These are phyloP conservation scores for Sinopyrophorus schimmeli DNA, from an alignment of 2,888 invertebrate species.

Conservation along the genomic window DNA sequence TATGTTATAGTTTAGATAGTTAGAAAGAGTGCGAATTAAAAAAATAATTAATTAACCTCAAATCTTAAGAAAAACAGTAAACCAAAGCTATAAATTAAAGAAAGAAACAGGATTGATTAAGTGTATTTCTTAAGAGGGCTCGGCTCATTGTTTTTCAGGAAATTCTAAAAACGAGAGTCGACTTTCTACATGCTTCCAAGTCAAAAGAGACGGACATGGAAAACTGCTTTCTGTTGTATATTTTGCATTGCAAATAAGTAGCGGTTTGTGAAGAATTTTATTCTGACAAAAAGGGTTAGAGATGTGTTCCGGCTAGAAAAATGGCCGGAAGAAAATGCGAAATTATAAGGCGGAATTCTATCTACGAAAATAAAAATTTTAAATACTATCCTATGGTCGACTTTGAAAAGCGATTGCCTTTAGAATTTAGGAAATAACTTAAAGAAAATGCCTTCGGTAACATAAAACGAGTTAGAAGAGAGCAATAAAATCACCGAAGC, in stretches of 20 bases:
- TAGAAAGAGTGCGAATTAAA: too few relatives aligned
- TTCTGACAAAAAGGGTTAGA: conserved; percentile 28
- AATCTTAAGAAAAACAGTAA: too few relatives aligned
- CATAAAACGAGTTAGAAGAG: conserved; percentile 9
- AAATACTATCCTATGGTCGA: too few relatives aligned
- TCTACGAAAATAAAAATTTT: too few relatives aligned
- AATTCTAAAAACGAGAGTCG: conserved; percentile 6
- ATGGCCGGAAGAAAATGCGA: conserved; percentile 21
- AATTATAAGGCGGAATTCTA: conserved; percentile 22
- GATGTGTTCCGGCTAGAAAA: conserved; percentile 18
- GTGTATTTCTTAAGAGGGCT: too few relatives aligned
- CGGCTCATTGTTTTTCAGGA: too few relatives aligned
- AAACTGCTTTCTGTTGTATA: conserved; percentile 23
- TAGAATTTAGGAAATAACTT: too few relatives aligned
- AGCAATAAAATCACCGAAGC: conserved; percentile 13
- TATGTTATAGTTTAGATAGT: too few relatives aligned
- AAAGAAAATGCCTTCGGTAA: conserved; percentile 6
- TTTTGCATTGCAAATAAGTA: conserved; percentile 30
- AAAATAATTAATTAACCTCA: too few relatives aligned
- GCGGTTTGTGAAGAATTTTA: conserved; percentile 24
- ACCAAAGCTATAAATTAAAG: too few relatives aligned
- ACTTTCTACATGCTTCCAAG: conserved; percentile 15
- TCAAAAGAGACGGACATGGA: conserved; percentile 21
- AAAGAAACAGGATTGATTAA: too few relatives aligned
- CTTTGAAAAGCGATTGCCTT: too few relatives aligned